Percentiles rank a stretch among this genome's conserved stretches.
phyloP scores from a whole-genome alignment of 2,113 vertebrate genomes.

The Ciconia boyciana region DNA sequence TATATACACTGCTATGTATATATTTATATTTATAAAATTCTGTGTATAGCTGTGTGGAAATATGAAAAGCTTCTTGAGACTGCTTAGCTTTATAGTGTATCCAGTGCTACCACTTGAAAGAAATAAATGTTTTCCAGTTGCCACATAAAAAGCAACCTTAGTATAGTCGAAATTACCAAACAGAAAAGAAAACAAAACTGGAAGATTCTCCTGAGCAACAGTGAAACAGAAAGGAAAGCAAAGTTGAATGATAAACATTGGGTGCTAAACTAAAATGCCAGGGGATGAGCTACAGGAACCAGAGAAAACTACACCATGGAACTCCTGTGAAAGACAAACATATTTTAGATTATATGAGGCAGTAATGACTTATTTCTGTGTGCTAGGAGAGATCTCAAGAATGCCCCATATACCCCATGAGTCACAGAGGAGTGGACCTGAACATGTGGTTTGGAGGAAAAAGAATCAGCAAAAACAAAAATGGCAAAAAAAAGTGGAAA shows the following conservation, averaged over 20 bases:
- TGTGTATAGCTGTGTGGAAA: neutral
- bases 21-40: neutral
- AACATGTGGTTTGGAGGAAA: neutral
- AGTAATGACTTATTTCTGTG: neutral
- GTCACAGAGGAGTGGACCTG: neutral
- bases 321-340: neutral
- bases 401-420: accelerated
- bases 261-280: neutral
- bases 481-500: neutral
- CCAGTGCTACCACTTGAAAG: neutral
- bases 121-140: neutral
- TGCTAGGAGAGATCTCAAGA: neutral
- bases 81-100: neutral
- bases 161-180: neutral
- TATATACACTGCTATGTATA: neutral
- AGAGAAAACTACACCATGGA: neutral
- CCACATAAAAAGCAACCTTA: neutral
- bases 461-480: neutral
- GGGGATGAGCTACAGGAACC: neutral
- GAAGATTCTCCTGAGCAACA: neutral
- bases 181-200: neutral
- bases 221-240: neutral
- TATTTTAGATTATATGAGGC: neutral
- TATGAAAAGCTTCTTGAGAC: neutral
- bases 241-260: neutral